Base-by-base conservation (phyloP, 2,888 invertebrate genomes). In the Melieria omissa region DNA sequence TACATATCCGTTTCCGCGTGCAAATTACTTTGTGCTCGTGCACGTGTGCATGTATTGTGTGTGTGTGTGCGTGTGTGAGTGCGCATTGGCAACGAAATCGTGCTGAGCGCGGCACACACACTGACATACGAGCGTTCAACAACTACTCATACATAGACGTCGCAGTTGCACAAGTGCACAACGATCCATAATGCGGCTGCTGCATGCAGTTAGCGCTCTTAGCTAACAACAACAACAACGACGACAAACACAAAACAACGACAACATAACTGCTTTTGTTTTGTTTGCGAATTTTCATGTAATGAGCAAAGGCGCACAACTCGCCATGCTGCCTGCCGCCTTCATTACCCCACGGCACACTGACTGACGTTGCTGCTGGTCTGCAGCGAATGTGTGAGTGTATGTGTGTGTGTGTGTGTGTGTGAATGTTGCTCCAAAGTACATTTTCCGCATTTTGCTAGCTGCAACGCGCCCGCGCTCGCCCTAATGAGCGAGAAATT, bases 261-360 rank as follows among this genome's bases (percentile, higher is more conserved):
- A 47, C n/a, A 49, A 29, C 14, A 55, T 10, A 42, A 57, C 52
- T 42, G 58, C 52, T 52, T 52, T 65, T 65, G 65, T 58, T 65
- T 16, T 52, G 29, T 6, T 54, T 44, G 42, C 42, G n/a, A 14
- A 7, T 76, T 29, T 78, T 76, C 66, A 67, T 49, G 46, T 65
- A 71, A 60, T 46, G 49, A 54, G 47, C 52, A 47, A 74, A 65
- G 75, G 75, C 75, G 78, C 77, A 76, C 78, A 77, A 75, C 73
- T 78, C 77, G 77, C 78, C 76, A 75, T 74, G 80, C 74, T 75
- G 77, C 79, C 80, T 79, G 81, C 80, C 78, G 78, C 77, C 76
- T 46, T 46, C 41, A 57, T 9, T 41, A 9, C 10, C 57, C 47
- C 10, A 6, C 14, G 9, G 12, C 42, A 7, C 42, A 3, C 44